Evolutionary conservation across 2,888 invertebrate genomes (phyloP).

Genomic region (Eupithecia tripunctaria): DNA sequence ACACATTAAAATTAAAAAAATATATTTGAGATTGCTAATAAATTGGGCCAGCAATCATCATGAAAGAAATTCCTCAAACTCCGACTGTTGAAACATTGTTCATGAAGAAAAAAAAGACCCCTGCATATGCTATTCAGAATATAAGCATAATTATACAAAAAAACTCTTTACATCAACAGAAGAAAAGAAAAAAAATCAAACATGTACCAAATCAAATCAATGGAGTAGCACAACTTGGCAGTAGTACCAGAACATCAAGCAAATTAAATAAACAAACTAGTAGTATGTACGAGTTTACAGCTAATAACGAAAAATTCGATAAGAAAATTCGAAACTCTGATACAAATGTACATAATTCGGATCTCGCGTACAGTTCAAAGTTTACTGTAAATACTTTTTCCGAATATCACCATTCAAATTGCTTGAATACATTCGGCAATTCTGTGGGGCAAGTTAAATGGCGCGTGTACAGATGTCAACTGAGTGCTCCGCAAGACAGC

Average conservation of each 20-base stretch:
- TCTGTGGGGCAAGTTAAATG: conserved; percentile 37
- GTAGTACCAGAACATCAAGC: neutral
- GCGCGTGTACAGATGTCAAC: conserved; percentile 59
- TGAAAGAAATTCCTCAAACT: conserved; percentile 16
- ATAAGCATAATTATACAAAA: conserved; percentile 42
- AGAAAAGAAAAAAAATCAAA: conserved; percentile 41
- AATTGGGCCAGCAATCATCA: neutral
- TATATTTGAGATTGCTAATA: neutral
- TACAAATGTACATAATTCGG: conserved; percentile 27
- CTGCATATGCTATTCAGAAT: conserved; percentile 34
- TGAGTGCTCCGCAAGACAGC: conserved; percentile 55
- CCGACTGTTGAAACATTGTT: conserved; percentile 23
- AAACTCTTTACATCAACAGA: conserved; percentile 34
- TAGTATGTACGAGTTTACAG: conserved; percentile 32
- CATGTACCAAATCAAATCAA: conserved; percentile 17
- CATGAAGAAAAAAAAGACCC: conserved; percentile 25
- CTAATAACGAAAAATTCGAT: conserved; percentile 18
- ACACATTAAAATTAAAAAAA: neutral
- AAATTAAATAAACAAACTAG: conserved; percentile 25
- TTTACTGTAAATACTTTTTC: conserved; percentile 44
- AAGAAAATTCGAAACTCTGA: conserved; percentile 38
- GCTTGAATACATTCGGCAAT: conserved; percentile 36
- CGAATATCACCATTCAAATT: conserved; percentile 38
- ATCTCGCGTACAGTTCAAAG: conserved; percentile 38
- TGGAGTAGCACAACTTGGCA: neutral